Percentiles rank a stretch among this genome's conserved stretches.
These are phyloP conservation scores for Lithosia quadra DNA, from an alignment of 2,888 invertebrate species.

Conservation along the genomic window DNA sequence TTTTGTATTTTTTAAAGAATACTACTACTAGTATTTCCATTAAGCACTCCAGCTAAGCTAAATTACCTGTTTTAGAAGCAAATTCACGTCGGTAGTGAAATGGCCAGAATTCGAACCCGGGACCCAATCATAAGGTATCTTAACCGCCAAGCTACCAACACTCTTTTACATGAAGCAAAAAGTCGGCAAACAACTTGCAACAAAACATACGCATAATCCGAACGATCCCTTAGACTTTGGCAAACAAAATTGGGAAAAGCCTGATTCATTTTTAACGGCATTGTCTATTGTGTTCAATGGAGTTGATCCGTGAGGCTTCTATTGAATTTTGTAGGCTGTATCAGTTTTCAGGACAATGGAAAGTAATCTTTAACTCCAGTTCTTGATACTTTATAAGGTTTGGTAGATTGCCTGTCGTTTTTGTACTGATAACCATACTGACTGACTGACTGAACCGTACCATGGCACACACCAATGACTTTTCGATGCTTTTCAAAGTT, in stretches of 20 bases:
- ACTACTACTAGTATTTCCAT: too few species aligned
- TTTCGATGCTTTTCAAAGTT: too few species aligned
- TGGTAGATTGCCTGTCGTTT: not conserved
- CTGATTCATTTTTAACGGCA: conserved; percentile 25
- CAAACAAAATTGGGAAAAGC: conserved; percentile 17
- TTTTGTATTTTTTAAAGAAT: too few species aligned
- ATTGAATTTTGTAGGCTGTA: conserved; percentile 17
- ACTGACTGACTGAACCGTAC: too few species aligned
- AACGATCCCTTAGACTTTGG: conserved; percentile 1
- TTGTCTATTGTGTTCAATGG: conserved; percentile 21
- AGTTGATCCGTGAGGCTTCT: conserved; percentile 24
- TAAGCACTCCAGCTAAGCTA: too few species aligned
- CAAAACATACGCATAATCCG: conserved; percentile 1
- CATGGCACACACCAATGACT: too few species aligned
- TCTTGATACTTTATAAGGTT: conserved; percentile 11
- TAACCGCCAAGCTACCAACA: too few species aligned
- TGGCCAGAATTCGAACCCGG: too few species aligned
- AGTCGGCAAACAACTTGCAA: not conserved
- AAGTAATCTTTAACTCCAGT: conserved; percentile 8
- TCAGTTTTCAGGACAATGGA: conserved; percentile 14
- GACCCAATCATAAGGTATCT: too few species aligned
- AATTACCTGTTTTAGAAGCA: too few species aligned
- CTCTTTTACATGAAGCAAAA: not conserved
- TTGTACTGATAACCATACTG: not conserved
- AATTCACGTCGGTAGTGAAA: too few species aligned